Base-by-base conservation (phyloP, 2,113 vertebrate species). In the Pelecanoides urinatrix region DNA sequence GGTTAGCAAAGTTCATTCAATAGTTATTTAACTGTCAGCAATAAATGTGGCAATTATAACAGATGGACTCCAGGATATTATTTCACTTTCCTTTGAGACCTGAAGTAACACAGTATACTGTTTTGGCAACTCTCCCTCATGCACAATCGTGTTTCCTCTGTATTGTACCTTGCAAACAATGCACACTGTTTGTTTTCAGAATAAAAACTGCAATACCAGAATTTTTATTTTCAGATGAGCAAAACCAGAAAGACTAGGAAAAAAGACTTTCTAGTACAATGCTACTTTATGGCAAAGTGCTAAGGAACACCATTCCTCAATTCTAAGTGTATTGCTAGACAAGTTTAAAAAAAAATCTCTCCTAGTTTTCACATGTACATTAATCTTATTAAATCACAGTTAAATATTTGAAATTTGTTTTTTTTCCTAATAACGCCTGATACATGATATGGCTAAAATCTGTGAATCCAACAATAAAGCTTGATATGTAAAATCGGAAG, bases 141-240 rank as follows among this genome's bases (percentile, higher is more conserved):
- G 32, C 53, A 95, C 78, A 96, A 44, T 50, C 12, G 17, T 14
- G 9, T 67, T 98, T 98, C 98, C 98, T 94, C 77, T 83, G 65
- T 38, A 96, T 95, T 97, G 92, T 97, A 62, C 86, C 92, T 85
- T 30, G 87, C 70, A 96, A 97, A 97, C 93, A 98, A 97, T 90
- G 89, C 88, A 86, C 3, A 6, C 16, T 26, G 50, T 38, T 79
- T 75, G 38, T 75, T 94, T 68, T 47, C 10, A 67, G 36, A 76
- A 27, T 23, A 90, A 61, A 82, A 71, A 1, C n/a, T 66, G 34
- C 30, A 82, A 61, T 11, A 74, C 8, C 1, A 7, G 52, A 40
- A 47, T 27, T 88, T 71, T 76, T 79, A 3, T 76, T 81, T 52
- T 40, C 72, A 91, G 27, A 78, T 16, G 21, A 92, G 25, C 25